phyloP scores from a whole-genome alignment of 2,113 vertebrate genomes.

The Hypomesus transpacificus region DNA sequence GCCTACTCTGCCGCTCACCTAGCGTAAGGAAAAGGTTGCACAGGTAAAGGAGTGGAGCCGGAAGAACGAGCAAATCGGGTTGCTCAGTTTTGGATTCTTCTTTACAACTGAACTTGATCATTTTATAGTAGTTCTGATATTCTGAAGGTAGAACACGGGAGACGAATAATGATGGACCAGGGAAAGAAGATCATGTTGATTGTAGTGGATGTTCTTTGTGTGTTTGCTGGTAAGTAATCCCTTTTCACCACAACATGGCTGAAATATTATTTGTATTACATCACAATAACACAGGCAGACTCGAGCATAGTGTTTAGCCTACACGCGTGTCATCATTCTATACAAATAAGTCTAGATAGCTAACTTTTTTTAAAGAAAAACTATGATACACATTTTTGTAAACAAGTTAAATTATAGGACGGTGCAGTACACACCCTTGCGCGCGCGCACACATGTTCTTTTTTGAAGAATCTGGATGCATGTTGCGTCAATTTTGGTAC shows the following conservation, averaged over 20 bases:
- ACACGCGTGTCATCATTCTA: background rate
- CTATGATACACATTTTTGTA: background rate
- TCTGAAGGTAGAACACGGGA: constrained; percentile 20
- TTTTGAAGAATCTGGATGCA: no score
- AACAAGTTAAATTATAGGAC: background rate
- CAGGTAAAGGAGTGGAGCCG: constrained; percentile 64
- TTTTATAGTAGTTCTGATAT: constrained; percentile 3
- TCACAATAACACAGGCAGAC: background rate
- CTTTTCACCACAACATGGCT: constrained; percentile 39
- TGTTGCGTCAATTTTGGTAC: no score
- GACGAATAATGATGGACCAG: constrained; percentile 63
- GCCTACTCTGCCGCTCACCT: constrained; percentile 40
- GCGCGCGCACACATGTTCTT: no score
- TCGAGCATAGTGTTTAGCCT: background rate
- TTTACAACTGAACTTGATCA: background rate
- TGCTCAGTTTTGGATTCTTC: background rate
- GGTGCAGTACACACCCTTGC: background rate
- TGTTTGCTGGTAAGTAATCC: constrained; percentile 77
- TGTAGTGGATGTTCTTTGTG: constrained; percentile 80
- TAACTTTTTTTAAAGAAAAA: no score
- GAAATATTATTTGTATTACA: background rate
- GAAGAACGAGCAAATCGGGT: constrained; percentile 62
- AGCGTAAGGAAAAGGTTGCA: constrained; percentile 13
- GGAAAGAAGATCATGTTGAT: constrained; percentile 75
- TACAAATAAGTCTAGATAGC: no score